phyloP scores from a whole-genome alignment of 1,140 invertebrate genomes.

The Pteromalus puparum region DNA sequence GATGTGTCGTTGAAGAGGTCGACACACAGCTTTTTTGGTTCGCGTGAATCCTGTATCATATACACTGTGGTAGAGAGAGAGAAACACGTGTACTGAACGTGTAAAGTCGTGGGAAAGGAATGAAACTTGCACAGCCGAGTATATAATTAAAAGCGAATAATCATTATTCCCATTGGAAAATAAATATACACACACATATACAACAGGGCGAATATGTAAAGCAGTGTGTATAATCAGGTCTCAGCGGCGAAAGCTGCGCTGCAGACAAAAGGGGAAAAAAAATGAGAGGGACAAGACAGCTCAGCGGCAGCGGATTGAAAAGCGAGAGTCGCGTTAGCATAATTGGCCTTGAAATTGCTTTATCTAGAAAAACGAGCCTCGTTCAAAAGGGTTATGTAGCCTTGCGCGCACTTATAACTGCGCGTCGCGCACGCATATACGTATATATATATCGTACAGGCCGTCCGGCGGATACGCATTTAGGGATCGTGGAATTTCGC shows the following conservation, averaged over 20 bases:
- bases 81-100: too few species aligned
- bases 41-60: too few species aligned
- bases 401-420: slow-evolving; percentile 7
- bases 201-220: background rate
- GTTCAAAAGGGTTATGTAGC: background rate
- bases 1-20: too few species aligned
- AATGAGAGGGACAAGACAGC: background rate
- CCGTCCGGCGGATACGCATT: slow-evolving; percentile 44
- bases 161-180: background rate
- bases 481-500: slow-evolving; percentile 38
- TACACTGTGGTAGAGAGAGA: too few species aligned
- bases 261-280: background rate
- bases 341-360: slow-evolving; percentile 39
- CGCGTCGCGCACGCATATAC: background rate
- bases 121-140: too few species aligned
- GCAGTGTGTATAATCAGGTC: background rate
- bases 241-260: too few species aligned
- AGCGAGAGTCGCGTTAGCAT: background rate
- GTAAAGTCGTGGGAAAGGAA: background rate
- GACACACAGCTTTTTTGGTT: too few species aligned
- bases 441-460: background rate
- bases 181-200: background rate
- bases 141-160: background rate
- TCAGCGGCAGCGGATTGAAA: background rate
- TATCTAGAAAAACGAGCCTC: slow-evolving; percentile 32